Evolutionary conservation across 2,113 vertebrate species (phyloP).

Genomic region (Microtus pennsylvanicus): DNA sequence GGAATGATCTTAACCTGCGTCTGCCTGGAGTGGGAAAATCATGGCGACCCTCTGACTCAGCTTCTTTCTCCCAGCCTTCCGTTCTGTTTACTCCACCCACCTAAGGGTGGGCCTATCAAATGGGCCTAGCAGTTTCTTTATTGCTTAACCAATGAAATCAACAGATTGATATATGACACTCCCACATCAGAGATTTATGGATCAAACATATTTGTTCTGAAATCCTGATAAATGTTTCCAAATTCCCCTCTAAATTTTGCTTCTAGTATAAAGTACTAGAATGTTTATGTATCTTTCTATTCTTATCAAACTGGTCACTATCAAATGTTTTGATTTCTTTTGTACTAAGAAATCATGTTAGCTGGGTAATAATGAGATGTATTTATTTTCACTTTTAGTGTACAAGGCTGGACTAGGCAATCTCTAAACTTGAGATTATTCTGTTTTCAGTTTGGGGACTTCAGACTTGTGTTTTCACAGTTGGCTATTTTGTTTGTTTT

Average conservation of each 20-base stretch:
- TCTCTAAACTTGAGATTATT: neutral
- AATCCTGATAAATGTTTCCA: neutral
- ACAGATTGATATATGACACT: too few species aligned
- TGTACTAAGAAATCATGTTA: neutral
- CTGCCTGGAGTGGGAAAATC: too few species aligned
- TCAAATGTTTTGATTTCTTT: neutral
- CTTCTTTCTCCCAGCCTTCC: too few species aligned
- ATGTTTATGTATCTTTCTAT: neutral
- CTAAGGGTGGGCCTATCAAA: too few species aligned
- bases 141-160: too few species aligned
- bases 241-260: constrained; percentile 37
- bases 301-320: neutral
- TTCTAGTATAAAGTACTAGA: neutral
- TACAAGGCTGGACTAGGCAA: neutral
- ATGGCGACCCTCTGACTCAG: too few species aligned
- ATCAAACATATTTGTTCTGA: constrained; percentile 4
- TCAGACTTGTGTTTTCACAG: neutral
- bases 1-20: too few species aligned
- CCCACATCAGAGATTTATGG: constrained; percentile 25
- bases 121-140: too few species aligned
- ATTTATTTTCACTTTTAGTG: neutral
- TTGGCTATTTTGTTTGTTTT: neutral
- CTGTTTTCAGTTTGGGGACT: neutral
- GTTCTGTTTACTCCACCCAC: too few species aligned
- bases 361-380: neutral